Evolutionary conservation across 2,113 vertebrate genomes (phyloP).

Genomic region (Corythaixoides concolor): DNA sequence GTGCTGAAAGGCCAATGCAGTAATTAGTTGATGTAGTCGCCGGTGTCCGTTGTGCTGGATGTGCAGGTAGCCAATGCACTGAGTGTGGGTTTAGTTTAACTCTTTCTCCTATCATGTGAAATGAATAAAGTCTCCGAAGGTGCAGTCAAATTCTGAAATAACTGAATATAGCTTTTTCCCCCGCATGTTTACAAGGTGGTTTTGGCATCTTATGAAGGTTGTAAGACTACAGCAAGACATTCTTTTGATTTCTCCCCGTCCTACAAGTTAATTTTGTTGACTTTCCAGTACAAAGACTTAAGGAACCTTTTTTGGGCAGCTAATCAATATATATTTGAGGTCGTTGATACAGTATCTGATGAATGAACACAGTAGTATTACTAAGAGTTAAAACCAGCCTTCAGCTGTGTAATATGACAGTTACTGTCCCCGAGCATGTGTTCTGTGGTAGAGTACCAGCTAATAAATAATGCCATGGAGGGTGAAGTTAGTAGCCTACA

Average conservation of each 20-base stretch:
- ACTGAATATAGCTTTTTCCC: background rate
- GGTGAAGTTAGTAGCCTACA: background rate
- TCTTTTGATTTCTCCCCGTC: background rate
- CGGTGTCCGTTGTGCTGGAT: background rate
- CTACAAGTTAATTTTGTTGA: background rate
- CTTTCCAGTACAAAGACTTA: background rate
- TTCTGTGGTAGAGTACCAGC: background rate
- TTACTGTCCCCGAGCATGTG: background rate
- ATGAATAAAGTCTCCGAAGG: background rate
- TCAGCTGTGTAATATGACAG: background rate
- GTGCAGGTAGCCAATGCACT: background rate
- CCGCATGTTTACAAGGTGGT: background rate
- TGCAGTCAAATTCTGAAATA: background rate
- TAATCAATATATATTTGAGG: background rate
- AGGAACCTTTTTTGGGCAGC: background rate
- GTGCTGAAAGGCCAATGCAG: background rate
- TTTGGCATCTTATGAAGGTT: background rate
- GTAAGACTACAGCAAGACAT: background rate
- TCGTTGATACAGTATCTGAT: background rate
- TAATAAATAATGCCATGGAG: background rate
- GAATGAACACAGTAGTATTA: background rate
- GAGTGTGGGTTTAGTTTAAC: background rate
- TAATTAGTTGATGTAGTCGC: background rate
- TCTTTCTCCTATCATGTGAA: background rate
- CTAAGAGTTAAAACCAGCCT: background rate